Conservation (phyloP, 2,113 vertebrate species). For the Gallinago media region DNA sequence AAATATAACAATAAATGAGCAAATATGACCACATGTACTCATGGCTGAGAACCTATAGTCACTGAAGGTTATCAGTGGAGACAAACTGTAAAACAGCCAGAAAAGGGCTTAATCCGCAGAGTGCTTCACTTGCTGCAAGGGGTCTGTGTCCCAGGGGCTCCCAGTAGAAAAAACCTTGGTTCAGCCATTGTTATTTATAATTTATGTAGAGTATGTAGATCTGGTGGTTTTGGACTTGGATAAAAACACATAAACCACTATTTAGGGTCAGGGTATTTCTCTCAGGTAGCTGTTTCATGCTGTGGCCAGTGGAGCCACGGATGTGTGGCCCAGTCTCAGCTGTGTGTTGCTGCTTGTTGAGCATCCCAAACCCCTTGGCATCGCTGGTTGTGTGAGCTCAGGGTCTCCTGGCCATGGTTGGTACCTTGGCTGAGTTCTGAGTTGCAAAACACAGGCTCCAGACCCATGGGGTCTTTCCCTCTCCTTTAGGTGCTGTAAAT, state of each 20-base stretch:
- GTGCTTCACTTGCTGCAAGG: not conserved
- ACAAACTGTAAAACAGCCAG: not conserved
- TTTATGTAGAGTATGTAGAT: not conserved
- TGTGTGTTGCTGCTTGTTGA: not conserved
- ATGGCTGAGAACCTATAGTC: not conserved
- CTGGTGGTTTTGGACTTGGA: not conserved
- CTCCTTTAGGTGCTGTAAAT: not conserved
- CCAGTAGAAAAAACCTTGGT: not conserved
- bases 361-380: not conserved
- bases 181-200: not conserved
- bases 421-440: not conserved
- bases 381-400: not conserved
- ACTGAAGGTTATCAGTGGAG: not conserved
- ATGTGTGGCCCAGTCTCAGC: not conserved
- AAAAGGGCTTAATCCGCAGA: not conserved
- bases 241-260: not conserved
- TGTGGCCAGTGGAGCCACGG: not conserved
- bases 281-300: not conserved
- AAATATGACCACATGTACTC: not conserved
- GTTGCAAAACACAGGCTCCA: not conserved
- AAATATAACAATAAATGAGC: not conserved
- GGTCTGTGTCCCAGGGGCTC: not conserved
- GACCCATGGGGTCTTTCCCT: not conserved
- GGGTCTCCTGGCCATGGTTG: rapidly evolving
- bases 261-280: not conserved